These are phyloP conservation scores for Spatula versicolor DNA, from an alignment of 2,797 vertebrate genomes.

Conservation along the genomic window DNA sequence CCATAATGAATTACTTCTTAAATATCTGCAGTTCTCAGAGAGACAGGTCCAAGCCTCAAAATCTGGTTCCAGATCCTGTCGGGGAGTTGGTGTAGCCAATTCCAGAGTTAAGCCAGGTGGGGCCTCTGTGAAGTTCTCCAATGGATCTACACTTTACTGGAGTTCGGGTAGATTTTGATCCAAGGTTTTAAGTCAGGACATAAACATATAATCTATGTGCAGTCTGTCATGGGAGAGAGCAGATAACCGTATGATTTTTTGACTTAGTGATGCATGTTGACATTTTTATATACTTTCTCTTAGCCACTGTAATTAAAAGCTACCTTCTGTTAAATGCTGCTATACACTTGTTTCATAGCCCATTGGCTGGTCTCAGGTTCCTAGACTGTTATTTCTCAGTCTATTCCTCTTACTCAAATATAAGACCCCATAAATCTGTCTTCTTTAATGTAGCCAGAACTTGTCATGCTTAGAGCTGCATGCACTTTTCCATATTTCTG, in stretches of 20 bases:
- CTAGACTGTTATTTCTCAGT: conserved; percentile 12
- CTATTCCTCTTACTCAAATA: conserved; percentile 15
- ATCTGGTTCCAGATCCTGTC: not conserved
- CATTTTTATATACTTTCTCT: conserved; percentile 42
- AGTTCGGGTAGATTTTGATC: not conserved
- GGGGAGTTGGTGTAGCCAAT: not conserved
- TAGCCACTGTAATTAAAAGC: conserved; percentile 5
- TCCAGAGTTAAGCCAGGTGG: not conserved
- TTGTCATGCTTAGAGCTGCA: not conserved
- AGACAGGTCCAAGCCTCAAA: not conserved
- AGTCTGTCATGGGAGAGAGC: not conserved
- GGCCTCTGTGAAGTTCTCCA: not conserved
- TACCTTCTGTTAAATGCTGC: conserved; percentile 1
- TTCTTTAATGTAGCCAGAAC: not conserved
- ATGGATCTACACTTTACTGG: not conserved
- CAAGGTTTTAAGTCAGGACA: not conserved
- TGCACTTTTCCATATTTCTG: not conserved
- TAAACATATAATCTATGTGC: not conserved
- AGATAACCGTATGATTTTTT: conserved; percentile 8
- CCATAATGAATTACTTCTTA: not conserved
- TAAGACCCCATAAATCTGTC: conserved; percentile 44
- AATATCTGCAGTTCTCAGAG: not conserved
- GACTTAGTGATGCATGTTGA: not conserved
- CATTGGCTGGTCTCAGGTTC: not conserved
- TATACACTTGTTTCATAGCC: conserved; percentile 7